These are phyloP conservation scores for Melanotaenia duboulayi DNA, from an alignment of 2,113 vertebrate species.

Conservation along the genomic window DNA sequence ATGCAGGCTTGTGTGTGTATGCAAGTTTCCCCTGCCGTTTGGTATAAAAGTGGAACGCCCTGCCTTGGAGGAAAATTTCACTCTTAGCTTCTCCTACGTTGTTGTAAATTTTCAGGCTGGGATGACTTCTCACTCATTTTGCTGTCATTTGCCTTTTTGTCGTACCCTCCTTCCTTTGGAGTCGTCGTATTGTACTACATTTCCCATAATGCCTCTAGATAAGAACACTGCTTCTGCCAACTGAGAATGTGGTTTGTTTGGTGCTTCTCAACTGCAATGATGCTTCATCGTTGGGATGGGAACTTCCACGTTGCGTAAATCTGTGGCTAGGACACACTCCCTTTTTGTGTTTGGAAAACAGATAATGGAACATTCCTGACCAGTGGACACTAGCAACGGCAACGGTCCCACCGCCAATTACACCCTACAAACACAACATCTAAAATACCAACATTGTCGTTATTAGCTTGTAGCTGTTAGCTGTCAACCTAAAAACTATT, in stretches of 20 bases:
- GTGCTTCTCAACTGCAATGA: neutral
- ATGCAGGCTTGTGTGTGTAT: constrained; percentile 29
- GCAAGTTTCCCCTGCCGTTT: constrained; percentile 56
- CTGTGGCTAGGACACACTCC: no score
- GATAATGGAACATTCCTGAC: no score
- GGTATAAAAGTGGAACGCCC: constrained; percentile 56
- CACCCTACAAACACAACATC: no score
- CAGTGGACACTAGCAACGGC: no score
- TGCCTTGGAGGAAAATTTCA: constrained; percentile 72
- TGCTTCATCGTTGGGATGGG: no score
- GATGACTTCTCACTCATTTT: constrained; percentile 29
- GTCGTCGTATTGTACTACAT: constrained; percentile 22
- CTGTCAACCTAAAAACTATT: no score
- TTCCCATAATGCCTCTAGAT: constrained; percentile 50
- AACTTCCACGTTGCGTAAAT: no score
- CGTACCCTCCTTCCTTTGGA: neutral
- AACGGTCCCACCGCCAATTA: no score
- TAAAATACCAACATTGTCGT: neutral
- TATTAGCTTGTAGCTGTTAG: no score
- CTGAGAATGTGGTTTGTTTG: constrained; percentile 14
- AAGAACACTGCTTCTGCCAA: neutral
- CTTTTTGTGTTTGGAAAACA: no score
- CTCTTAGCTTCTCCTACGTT: constrained; percentile 36
- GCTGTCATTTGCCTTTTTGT: constrained; percentile 17
- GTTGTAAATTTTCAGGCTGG: constrained; percentile 56